Evolutionary conservation across 2,888 invertebrate species (phyloP), one percentile per base, ranked within the genome.

Genomic region (Sturmia bella): DNA sequence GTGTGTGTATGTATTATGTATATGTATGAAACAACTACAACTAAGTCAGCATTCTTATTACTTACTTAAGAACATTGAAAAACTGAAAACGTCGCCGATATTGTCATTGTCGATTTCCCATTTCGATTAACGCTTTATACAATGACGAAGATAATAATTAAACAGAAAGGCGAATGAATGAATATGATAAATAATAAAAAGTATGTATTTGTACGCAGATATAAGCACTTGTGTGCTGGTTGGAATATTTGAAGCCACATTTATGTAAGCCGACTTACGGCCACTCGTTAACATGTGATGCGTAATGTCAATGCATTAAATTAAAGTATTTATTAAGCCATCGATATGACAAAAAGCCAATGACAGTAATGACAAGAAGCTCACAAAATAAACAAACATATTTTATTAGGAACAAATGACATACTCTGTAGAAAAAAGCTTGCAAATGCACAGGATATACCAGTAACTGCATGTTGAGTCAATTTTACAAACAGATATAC

Each of bases 351-450:
- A 82, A 78, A 78, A 70, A 75, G 74, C 43, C 70, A 78, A 70
- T 82, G 82, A 78, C 82, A 82, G 82, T 82, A 78, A 82, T 74
- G 78, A 78, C 82, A 78, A 82, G 82, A 78, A 82, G 82, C 82
- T 82, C 66, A 70, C 69, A 32, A 82, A 32, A 82, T 82, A 82
- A 78, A 82, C 64, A 82, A 78, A 82, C 57, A 56, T 78, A 82
- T 70, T 82, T 82, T 82, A 82, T 82, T 76, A 78, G 74, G 70
- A 75, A 70, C 73, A 69, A 82, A 70, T 78, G 82, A 66, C 82
- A 82, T 54, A 78, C 63, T 7, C 9, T 70, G 70, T 75, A 74
- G 70, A 43, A 45, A 45, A 45, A n/a, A 15, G 27, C 59, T 41
- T 17, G 50, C 57, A 70, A 69, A 64, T 45, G 64, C 61, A 52